A percentile compares a stretch with the other conserved stretches of the same genome.
phyloP scores from a whole-genome alignment of 1,140 invertebrate genomes.

The Oreohelix idahoensis region DNA sequence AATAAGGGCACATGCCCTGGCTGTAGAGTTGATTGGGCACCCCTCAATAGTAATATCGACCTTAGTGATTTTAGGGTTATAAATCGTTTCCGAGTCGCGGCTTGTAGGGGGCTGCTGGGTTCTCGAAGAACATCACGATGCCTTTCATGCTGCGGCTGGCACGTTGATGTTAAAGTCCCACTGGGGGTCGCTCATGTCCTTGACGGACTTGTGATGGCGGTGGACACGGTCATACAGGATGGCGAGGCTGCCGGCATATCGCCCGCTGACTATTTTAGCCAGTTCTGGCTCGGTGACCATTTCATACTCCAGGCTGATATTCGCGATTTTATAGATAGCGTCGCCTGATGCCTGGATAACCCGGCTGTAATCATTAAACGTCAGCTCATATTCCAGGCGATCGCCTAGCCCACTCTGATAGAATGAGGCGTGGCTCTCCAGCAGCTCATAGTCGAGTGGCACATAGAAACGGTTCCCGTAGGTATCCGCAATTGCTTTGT shows the following conservation, averaged over 20 bases:
- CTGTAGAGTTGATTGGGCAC: no score
- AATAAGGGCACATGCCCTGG: no score
- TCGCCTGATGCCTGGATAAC: background rate
- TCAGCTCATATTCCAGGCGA: background rate
- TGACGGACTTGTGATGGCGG: background rate
- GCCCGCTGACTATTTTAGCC: background rate
- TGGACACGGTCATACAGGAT: no score
- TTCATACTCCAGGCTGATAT: background rate
- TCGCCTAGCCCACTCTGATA: background rate
- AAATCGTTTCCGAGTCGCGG: no score
- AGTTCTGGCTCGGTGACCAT: background rate
- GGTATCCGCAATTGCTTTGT: background rate
- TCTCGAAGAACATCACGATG: background rate
- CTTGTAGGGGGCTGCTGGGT: background rate
- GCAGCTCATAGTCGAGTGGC: background rate
- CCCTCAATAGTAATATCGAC: background rate
- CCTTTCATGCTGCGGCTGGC: background rate
- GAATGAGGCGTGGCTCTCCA: background rate
- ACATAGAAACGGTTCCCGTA: background rate
- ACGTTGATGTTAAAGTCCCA: background rate
- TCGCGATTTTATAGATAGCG: background rate
- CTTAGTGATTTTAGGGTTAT: no score
- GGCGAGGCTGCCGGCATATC: background rate
- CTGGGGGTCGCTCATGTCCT: background rate
- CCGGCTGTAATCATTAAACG: background rate